Base-by-base conservation (phyloP, 1,140 invertebrate species). In the Pseudachorutes palmiensis region DNA sequence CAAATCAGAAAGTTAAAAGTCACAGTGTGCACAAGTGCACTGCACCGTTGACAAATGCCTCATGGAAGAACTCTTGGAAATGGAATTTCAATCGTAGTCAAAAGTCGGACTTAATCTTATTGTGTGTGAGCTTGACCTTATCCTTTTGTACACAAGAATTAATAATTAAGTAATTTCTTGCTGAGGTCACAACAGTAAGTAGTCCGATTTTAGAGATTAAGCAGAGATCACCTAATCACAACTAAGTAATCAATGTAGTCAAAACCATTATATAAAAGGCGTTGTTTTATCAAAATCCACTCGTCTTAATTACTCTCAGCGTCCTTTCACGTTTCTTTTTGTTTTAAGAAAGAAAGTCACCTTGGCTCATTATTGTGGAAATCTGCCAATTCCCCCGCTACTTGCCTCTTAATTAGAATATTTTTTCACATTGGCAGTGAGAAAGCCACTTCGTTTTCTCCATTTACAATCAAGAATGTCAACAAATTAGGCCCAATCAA, bases 51-150 rank as follows among this genome's bases (percentile, higher is more conserved):
- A 41, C 19, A 41, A 19, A 41, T 41, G 2, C 2, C 1, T 22
- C 2, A 62, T 32, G 2, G 14, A 22, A 19, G 41, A 5, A 2
- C n/a, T 33, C 14, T 33, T 62, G 16, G 58, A 51, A 60, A 62
- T 5, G 58, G 62, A 51, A n/a, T n/a, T n/a, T n/a, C n/a, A n/a
- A 32, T 29, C 62, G 68, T 70, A 70, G 68, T 70, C 68, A 70
- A 70, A 65, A 70, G 64, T 70, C 68, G 65, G 68, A 70, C 68
- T 70, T 59, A 60, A 30, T 55, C 36, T 48, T 66, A 36, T 51
- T 61, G 57, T 65, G 51, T 45, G 33, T 65, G 64, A 65, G 29
- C 28, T 31, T 66, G 30, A 60, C 61, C 28, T 58, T 41, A 45
- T 66, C 61, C 29, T 61, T 66, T 30, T 55, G 51, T 55, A 55